Evolutionary conservation across 1,140 invertebrate species (phyloP), one percentile per base, ranked within the genome.

Genomic region (Temnothorax longispinosus): DNA sequence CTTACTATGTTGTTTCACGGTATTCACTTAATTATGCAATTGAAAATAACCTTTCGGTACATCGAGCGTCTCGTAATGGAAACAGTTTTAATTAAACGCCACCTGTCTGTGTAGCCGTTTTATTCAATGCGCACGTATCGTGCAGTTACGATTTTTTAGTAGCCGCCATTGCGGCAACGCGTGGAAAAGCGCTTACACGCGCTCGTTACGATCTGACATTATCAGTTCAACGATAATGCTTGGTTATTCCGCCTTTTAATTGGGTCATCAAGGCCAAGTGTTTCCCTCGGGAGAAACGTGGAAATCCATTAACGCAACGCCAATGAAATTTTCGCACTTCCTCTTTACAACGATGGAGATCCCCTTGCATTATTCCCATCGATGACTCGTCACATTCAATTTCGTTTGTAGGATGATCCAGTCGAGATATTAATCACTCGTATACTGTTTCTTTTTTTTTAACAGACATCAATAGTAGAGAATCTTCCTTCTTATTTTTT

Each of bases 221-320:
- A 84, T 84, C 80, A 84, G 80, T 84, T 84, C 69, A 74, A 84
- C 80, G 80, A 62, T 84, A 84, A 84, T 84, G 54, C 69, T 15
- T 18, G 69, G 80, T 84, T 84, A 84, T 84, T 84, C 69, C 44
- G n/a, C 54, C 80, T 84, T 74, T 84, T 84, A 84, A 84, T 84
- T 84, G 69, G 80, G 80, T 62, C 80, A 84, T 84, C 80, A 84
- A 75, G 69, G 74, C 80, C 80, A 84, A 84, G 80, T 84, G 80
- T 84, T 84, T 84, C 69, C 54, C 69, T 21, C 56, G 80, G 13
- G 80, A 84, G 69, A 84, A 84, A 84, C 54, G 69, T 75, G 44
- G 13, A 84, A 84, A 84, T 84, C 41, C 80, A 84, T 84, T 84
- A 84, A 84, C 80, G 41, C 69, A 74, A 35, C 69, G 54, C 69